A percentile compares a stretch with the other conserved stretches of the same genome.
Conservation (phyloP, 2,888 invertebrate species). For the Tenthredo mesomela region DNA sequence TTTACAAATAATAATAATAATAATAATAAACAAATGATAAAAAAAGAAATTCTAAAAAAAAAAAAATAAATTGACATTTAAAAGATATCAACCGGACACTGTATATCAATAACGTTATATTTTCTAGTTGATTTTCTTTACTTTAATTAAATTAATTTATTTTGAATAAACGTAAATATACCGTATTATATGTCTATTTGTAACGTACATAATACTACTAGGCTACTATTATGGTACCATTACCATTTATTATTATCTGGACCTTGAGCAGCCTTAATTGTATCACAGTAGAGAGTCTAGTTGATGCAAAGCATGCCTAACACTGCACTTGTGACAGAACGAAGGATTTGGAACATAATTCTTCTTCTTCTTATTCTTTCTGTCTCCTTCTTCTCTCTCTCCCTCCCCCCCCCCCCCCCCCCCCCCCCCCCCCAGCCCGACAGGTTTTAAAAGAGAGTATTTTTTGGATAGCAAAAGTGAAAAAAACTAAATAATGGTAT, state of each 20-base stretch:
- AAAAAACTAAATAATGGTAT: not conserved
- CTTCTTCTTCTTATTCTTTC: not conserved
- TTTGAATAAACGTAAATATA: not conserved
- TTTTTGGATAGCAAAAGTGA: not conserved
- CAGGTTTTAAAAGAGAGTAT: constrained; percentile 27
- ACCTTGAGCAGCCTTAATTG: constrained; percentile 41
- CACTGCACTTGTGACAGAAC: constrained; percentile 37
- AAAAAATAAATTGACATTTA: not conserved
- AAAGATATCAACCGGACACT: constrained; percentile 35
- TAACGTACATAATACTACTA: not conserved
- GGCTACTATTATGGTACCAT: constrained; percentile 18
- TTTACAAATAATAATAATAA: not conserved
- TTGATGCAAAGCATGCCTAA: constrained; percentile 43
- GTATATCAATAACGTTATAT: constrained; percentile 20
- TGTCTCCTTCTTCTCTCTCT: no score
- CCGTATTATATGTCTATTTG: not conserved
- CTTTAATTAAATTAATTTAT: not conserved
- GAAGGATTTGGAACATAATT: constrained; percentile 22
- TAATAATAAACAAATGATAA: not conserved
- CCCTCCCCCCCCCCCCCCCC: constrained; percentile 12
- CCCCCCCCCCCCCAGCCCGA: constrained; percentile 17
- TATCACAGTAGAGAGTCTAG: constrained; percentile 42
- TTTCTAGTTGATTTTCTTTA: constrained; percentile 23
- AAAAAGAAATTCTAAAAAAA: not conserved
- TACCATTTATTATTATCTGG: constrained; percentile 48